These are phyloP conservation scores for Taxidea taxus DNA, from an alignment of 2,113 vertebrate genomes.

Conservation along the genomic window DNA sequence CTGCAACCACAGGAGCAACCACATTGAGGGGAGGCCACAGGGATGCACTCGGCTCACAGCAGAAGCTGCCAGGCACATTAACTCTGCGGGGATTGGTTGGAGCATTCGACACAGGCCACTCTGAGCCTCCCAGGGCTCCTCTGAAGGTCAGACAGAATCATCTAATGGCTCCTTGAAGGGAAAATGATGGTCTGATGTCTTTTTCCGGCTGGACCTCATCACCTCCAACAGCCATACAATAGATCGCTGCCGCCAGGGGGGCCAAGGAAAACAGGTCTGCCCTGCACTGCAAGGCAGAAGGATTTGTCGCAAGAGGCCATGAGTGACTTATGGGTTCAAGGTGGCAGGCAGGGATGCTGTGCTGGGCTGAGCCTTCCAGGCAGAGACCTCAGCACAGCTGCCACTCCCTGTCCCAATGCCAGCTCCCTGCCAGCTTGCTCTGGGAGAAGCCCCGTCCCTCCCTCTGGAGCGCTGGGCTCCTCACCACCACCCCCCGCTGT, in stretches of 20 bases:
- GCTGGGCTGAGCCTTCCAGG: neutral
- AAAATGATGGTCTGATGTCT: slow-evolving; percentile 29
- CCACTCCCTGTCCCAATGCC: rapidly evolving
- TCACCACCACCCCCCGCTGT: neutral
- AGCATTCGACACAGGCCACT: neutral
- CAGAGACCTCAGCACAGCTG: neutral
- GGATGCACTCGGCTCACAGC: rapidly evolving
- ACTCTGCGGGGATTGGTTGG: neutral
- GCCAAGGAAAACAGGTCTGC: neutral
- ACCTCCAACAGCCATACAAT: neutral
- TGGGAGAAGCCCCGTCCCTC: neutral
- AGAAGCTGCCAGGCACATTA: neutral
- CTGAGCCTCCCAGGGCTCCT: neutral
- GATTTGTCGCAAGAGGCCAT: neutral
- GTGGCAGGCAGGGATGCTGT: neutral
- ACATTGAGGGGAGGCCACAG: neutral
- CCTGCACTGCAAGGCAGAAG: neutral
- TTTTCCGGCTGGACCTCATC: slow-evolving; percentile 23
- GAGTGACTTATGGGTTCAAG: neutral
- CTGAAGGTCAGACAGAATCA: slow-evolving; percentile 43
- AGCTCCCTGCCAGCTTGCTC: neutral
- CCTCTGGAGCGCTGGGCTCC: neutral
- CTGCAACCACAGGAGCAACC: neutral
- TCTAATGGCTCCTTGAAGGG: slow-evolving; percentile 47
- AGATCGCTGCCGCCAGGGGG: neutral